phyloP scores from a whole-genome alignment of 2,113 vertebrate genomes.

The Eudyptes chrysolophus region DNA sequence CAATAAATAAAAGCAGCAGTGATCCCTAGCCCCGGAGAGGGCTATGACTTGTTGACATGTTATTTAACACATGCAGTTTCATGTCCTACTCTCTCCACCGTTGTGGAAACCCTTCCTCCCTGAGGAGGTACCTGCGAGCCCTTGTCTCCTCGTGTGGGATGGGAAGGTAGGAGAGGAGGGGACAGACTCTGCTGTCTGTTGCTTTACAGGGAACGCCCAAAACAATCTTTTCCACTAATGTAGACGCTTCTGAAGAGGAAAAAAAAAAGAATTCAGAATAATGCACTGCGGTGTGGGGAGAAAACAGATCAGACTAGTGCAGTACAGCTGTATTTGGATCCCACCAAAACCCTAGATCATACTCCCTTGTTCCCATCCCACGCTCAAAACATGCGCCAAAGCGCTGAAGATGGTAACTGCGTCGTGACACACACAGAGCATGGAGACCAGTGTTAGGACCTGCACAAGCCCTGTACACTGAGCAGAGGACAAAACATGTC shows the following conservation, averaged over 20 bases:
- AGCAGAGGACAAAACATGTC: background rate
- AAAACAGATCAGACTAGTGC: background rate
- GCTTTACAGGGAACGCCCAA: background rate
- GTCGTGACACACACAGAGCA: background rate
- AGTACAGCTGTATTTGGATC: background rate
- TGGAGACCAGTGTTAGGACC: background rate
- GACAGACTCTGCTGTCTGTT: background rate
- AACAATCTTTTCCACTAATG: background rate
- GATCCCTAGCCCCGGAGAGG: background rate
- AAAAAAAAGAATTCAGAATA: background rate
- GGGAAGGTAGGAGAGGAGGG: background rate
- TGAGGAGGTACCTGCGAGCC: background rate
- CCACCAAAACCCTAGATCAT: background rate
- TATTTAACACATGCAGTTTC: background rate
- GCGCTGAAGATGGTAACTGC: background rate
- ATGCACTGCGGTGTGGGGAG: background rate
- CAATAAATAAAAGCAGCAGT: background rate
- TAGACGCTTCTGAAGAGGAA: background rate
- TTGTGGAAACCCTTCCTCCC: background rate
- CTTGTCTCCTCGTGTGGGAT: background rate
- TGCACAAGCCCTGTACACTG: accelerated
- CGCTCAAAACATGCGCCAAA: background rate
- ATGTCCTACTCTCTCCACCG: background rate
- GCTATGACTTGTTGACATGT: background rate
- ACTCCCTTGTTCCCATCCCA: background rate